Evolutionary conservation across 2,113 vertebrate species (phyloP).

Genomic region (Empidonax alnorum): DNA sequence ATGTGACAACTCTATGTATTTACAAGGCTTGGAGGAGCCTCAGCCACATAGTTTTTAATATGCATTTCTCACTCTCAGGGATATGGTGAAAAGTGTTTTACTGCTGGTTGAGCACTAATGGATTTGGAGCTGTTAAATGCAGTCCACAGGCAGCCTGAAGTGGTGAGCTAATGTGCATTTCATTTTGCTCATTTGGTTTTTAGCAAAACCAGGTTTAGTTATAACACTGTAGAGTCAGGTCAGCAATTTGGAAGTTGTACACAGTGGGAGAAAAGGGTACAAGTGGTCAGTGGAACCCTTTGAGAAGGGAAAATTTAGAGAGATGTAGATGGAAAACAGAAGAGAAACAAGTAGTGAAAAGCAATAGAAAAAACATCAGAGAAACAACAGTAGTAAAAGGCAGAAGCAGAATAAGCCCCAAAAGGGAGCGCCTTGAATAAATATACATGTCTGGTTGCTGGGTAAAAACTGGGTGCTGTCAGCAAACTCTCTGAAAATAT

Average conservation of each 20-base stretch:
- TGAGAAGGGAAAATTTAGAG: neutral
- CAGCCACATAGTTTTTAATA: neutral
- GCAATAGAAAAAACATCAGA: neutral
- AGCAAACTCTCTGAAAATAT: neutral
- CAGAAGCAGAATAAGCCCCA: neutral
- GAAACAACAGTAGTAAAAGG: neutral
- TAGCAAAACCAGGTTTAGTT: neutral
- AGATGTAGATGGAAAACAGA: neutral
- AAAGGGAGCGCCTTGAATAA: neutral
- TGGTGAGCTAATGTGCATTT: neutral
- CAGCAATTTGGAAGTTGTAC: neutral
- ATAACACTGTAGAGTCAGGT: neutral
- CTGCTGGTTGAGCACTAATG: constrained; percentile 30
- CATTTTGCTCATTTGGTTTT: neutral
- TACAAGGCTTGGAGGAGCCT: neutral
- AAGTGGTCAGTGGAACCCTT: neutral
- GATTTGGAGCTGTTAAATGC: neutral
- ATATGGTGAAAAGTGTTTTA: constrained; percentile 31
- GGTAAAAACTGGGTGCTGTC: neutral
- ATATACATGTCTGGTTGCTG: neutral
- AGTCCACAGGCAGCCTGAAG: constrained; percentile 13
- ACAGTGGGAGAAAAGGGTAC: neutral
- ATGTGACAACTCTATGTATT: neutral
- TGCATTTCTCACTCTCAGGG: neutral
- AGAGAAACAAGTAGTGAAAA: neutral